Percentiles rank a stretch among this genome's conserved stretches.
Conservation (phyloP, 2,797 vertebrate species). For the Xiphorhynchus erythropygius region DNA sequence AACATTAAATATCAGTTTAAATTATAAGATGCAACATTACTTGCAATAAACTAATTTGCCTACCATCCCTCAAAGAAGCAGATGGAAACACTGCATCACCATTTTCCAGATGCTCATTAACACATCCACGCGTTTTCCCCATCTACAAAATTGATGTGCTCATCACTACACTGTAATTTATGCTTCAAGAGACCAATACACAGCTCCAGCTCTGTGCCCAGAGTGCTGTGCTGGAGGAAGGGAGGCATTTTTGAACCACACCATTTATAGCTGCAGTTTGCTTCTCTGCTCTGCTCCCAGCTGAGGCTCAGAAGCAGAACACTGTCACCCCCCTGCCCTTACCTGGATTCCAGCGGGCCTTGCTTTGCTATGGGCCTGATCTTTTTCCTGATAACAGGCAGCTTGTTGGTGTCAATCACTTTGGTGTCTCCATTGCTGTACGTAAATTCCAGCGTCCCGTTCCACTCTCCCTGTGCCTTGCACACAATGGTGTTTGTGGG, state of each 20-base stretch:
- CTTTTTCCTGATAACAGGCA: constrained; percentile 88
- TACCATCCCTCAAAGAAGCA: not conserved
- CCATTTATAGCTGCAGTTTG: not conserved
- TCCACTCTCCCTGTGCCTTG: constrained; percentile 97
- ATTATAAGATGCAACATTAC: not conserved
- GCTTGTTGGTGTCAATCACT: constrained; percentile 87
- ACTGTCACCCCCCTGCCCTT: not conserved
- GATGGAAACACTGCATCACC: not conserved
- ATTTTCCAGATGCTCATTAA: not conserved
- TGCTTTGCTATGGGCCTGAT: constrained; percentile 87
- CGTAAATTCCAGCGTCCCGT: constrained; percentile 90
- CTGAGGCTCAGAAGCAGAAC: fast-evolving
- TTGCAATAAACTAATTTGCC: not conserved
- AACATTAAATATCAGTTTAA: not conserved
- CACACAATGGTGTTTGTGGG: constrained; percentile 89
- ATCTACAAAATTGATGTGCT: not conserved
- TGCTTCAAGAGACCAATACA: not conserved
- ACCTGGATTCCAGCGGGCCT: constrained; percentile 89
- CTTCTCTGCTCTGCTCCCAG: not conserved
- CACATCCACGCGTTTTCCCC: not conserved
- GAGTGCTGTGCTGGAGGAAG: not conserved
- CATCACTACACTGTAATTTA: fast-evolving
- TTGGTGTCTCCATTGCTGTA: constrained; percentile 93
- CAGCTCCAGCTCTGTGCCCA: not conserved
- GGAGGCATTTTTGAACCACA: not conserved